Evolutionary conservation across 2,888 invertebrate species (phyloP).

Genomic region (Spodoptera picta): DNA sequence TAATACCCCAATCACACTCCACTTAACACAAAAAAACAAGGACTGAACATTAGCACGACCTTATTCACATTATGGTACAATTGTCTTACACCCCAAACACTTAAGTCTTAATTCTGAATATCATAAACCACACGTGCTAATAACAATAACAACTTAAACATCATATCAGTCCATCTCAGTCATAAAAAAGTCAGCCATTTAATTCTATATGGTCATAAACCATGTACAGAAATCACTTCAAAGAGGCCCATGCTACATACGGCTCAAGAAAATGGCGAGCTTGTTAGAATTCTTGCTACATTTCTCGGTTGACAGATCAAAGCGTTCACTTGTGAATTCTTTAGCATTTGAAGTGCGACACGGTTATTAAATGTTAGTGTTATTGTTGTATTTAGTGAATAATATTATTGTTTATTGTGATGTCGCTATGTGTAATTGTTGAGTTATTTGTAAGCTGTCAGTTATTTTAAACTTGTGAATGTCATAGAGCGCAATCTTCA

Average conservation of each 20-base stretch:
- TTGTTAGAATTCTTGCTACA: constrained; percentile 39
- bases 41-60: constrained; percentile 32
- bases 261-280: constrained; percentile 12
- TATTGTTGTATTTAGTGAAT: background rate
- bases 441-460: no score
- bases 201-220: constrained; percentile 68
- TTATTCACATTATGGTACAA: constrained; percentile 22
- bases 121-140: constrained; percentile 49
- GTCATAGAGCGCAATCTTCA: no score
- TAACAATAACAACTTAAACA: constrained; percentile 61
- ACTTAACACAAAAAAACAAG: constrained; percentile 27
- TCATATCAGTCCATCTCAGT: constrained; percentile 69
- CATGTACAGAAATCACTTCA: constrained; percentile 61
- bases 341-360: constrained; percentile 28
- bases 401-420: constrained; percentile 3
- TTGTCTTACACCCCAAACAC: constrained; percentile 12
- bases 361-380: constrained; percentile 22
- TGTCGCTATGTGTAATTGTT: background rate
- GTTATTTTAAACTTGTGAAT: no score
- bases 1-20: background rate
- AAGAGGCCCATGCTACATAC: constrained; percentile 47
- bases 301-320: constrained; percentile 47
- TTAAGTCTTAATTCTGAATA: constrained; percentile 12
- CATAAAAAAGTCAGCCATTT: constrained; percentile 71
- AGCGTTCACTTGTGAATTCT: constrained; percentile 32